These are phyloP conservation scores for Melopsittacus undulatus DNA, from an alignment of 2,797 vertebrate genomes.

Conservation along the genomic window DNA sequence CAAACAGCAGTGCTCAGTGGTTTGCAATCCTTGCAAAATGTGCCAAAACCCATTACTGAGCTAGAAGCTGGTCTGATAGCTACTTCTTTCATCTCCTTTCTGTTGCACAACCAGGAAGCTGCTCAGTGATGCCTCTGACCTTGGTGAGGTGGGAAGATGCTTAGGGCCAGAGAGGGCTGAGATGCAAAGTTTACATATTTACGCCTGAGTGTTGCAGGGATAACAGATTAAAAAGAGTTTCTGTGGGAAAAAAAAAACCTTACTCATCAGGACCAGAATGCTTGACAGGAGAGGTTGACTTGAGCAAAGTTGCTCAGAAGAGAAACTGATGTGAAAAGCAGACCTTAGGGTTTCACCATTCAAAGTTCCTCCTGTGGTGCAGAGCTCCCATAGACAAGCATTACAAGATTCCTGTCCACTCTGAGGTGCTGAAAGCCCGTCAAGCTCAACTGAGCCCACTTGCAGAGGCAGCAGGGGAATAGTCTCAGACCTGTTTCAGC, in stretches of 20 bases:
- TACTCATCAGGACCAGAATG: not conserved
- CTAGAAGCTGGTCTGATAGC: not conserved
- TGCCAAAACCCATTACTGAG: not conserved
- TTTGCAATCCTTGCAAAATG: not conserved
- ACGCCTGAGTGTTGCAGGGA: not conserved
- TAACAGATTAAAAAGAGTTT: not conserved
- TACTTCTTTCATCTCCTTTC: not conserved
- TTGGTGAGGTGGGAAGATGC: rapidly evolving
- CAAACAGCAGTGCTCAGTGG: not conserved
- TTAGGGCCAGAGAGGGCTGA: not conserved
- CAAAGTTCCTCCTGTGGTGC: not conserved
- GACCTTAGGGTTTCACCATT: not conserved
- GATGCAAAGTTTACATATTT: not conserved
- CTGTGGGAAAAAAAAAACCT: rapidly evolving
- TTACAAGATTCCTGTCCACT: not conserved
- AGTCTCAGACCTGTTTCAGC: not conserved
- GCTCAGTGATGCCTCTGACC: not conserved
- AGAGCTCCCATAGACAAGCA: not conserved
- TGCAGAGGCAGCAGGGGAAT: not conserved
- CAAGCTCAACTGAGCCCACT: not conserved
- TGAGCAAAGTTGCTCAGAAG: not conserved
- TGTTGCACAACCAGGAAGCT: not conserved
- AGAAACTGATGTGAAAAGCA: not conserved
- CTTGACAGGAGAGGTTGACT: not conserved
- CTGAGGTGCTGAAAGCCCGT: not conserved